Conservation (phyloP, 2,888 invertebrate species). For the Agrotis clavis region DNA sequence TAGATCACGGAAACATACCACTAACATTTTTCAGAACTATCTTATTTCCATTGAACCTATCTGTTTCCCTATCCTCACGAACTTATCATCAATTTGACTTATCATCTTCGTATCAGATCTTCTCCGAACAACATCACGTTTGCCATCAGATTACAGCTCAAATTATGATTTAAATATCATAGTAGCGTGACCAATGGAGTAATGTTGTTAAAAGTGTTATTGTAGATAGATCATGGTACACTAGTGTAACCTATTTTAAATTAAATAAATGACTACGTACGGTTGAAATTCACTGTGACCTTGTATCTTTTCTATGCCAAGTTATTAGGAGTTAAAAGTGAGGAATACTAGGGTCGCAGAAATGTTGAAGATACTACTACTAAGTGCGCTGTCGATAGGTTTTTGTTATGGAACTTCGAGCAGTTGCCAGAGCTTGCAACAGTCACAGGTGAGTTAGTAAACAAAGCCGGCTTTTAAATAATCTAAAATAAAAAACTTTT, state of each 20-base stretch:
- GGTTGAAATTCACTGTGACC: not conserved
- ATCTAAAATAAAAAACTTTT: too few species aligned
- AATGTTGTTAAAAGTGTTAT: conserved; percentile 38
- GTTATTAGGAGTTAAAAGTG: not conserved
- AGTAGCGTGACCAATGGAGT: conserved; percentile 20
- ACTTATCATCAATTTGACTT: conserved; percentile 61
- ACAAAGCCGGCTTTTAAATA: not conserved
- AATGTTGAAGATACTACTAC: conserved; percentile 74
- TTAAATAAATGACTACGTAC: not conserved
- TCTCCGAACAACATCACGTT: conserved; percentile 53
- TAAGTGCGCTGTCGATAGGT: conserved; percentile 74
- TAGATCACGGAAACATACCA: not conserved
- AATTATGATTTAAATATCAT: conserved; percentile 56
- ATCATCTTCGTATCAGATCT: conserved; percentile 58
- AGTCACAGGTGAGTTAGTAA: conserved; percentile 79
- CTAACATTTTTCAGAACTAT: conserved; percentile 3
- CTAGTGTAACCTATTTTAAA: not conserved
- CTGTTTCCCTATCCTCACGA: conserved; percentile 56
- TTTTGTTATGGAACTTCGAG: conserved; percentile 74
- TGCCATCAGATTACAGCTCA: conserved; percentile 44
- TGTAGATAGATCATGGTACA: not conserved
- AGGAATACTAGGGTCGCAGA: conserved; percentile 41
- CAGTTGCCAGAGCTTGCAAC: conserved; percentile 75
- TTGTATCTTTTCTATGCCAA: not conserved
- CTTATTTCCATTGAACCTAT: conserved; percentile 32